Conservation (phyloP, 2,888 invertebrate genomes). For the Calameuta pallipes region DNA sequence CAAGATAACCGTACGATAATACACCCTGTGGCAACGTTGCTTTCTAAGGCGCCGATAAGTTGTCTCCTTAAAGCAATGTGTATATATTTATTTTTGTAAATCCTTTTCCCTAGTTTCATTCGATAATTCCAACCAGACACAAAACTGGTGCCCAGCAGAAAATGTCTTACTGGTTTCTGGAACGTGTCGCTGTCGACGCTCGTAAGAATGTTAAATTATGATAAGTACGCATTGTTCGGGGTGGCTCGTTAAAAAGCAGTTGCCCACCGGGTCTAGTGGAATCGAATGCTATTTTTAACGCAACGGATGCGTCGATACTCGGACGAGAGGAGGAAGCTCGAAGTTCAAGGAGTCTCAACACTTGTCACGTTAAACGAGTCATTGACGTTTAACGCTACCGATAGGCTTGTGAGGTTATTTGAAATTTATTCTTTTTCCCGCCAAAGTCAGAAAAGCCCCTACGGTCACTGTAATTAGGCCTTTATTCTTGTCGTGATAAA, state of each 20-base stretch:
- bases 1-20: background rate
- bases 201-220: constrained; percentile 19
- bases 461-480: background rate
- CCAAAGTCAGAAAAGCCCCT: background rate
- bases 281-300: background rate
- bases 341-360: background rate
- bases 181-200: constrained; percentile 8
- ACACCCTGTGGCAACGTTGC: background rate
- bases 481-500: background rate
- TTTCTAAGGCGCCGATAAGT: background rate
- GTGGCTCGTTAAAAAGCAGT: background rate
- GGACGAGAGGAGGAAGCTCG: background rate
- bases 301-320: constrained; percentile 1
- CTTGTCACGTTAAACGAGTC: background rate
- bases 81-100: background rate
- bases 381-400: background rate
- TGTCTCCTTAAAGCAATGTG: background rate
- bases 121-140: background rate
- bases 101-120: background rate
- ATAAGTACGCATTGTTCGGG: constrained; percentile 19
- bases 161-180: background rate
- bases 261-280: background rate
- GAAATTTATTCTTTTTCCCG: background rate
- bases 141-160: background rate
- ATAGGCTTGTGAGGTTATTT: background rate